phyloP scores from a whole-genome alignment of 2,888 invertebrate species.

The Acanthosepion lycidas region DNA sequence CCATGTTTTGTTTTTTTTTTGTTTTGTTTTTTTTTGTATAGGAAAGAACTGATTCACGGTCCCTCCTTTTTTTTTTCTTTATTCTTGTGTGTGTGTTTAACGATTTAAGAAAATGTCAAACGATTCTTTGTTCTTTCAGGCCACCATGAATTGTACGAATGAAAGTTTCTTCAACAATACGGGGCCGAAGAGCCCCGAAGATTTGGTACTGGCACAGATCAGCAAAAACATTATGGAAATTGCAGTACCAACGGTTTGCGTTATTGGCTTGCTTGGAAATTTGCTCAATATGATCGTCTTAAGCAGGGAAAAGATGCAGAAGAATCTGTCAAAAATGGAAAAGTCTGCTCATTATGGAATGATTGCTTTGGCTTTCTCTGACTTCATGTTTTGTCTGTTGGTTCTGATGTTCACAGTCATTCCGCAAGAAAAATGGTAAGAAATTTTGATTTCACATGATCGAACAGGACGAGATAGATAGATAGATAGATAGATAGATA shows the following conservation, averaged over 20 bases:
- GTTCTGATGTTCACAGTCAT: slow-evolving; percentile 68
- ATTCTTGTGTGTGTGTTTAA: neutral
- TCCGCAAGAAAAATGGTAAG: slow-evolving; percentile 52
- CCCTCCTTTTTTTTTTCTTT: neutral
- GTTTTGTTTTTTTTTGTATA: too few species aligned
- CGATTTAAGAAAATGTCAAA: neutral
- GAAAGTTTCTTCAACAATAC: neutral
- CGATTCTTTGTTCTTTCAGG: neutral
- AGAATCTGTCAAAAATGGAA: slow-evolving; percentile 70
- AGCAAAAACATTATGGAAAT: slow-evolving; percentile 62
- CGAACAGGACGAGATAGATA: neutral
- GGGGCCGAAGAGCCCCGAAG: slow-evolving; percentile 50
- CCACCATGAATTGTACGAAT: slow-evolving; percentile 38
- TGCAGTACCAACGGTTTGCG: slow-evolving; percentile 68
- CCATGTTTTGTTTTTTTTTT: too few species aligned
- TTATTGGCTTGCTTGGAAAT: slow-evolving; percentile 70
- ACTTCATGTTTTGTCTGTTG: slow-evolving; percentile 71
- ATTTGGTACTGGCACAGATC: slow-evolving; percentile 55
- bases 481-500: too few species aligned
- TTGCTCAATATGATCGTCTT: slow-evolving; percentile 69
- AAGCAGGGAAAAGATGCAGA: slow-evolving; percentile 67
- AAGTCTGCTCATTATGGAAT: slow-evolving; percentile 71
- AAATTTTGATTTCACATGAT: neutral
- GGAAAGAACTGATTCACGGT: too few species aligned
- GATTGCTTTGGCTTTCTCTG: slow-evolving; percentile 71